Base-by-base conservation (phyloP, 2,888 invertebrate species). In the Sipha maydis region DNA sequence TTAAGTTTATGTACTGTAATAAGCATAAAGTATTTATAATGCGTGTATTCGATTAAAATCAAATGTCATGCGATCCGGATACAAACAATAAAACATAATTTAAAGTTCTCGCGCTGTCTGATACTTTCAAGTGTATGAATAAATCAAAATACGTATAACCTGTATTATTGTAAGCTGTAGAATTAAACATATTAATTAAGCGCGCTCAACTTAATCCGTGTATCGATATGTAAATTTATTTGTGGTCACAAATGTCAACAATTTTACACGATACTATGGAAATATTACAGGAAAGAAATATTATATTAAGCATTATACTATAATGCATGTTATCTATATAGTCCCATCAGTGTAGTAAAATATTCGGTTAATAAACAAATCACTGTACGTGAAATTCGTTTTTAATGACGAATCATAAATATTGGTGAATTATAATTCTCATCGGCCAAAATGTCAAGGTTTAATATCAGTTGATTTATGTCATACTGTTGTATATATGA, bases 51-150 rank as follows among this genome's bases (percentile, higher is more conserved):
- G 61, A 61, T 61, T 61, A 61, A 61, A 61, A 61, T 61, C 61
- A 61, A 61, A 61, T 61, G 61, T 61, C 61, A 61, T 61, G 61
- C 61, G 61, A 61, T 61, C 61, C 61, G 61, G 61, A 61, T 61
- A 21, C 25, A 61, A 61, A 61, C 61, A 61, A 25, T 61, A 61
- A 61, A 61, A 61, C 9, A 61, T 25, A 61, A 61, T 61, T 61
- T 61, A 61, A 61, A 61, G 61, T 61, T 61, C 21, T 21, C 21
- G 21, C 61, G 21, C 8, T 0, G 71, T 11, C 28, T 71, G 61
- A 19, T 61, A 21, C 61, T 61, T 61, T 8, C 61, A 61, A 61
- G 61, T 61, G 21, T 3, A 21, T 61, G 25, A 21, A 61, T 61
- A 61, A 61, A 21, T 61, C 21, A 21, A 61, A 21, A 61, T 25